A percentile compares a stretch with the other conserved stretches of the same genome.
These are phyloP conservation scores for Malurus splendens DNA, from an alignment of 2,797 vertebrate species.

Conservation along the genomic window DNA sequence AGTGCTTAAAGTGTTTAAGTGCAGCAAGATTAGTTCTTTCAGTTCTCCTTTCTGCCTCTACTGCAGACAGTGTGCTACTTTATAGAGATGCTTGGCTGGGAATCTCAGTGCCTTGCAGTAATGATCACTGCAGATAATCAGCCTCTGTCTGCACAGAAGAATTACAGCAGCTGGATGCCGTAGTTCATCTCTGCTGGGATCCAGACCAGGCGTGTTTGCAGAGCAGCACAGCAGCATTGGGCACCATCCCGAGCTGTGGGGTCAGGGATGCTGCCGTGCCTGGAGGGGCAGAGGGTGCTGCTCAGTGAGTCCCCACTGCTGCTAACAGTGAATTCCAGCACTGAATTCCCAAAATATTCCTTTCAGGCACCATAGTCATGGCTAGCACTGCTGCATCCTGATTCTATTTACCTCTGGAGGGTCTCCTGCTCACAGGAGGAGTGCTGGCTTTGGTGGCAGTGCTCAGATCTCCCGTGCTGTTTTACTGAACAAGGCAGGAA, in stretches of 20 bases:
- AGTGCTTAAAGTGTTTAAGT: neutral
- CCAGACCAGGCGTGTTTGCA: neutral
- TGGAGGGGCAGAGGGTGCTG: neutral
- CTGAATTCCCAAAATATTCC: neutral
- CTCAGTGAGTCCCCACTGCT: neutral
- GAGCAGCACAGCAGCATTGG: neutral
- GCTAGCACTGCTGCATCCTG: neutral
- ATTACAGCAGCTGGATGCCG: neutral
- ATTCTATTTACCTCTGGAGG: neutral
- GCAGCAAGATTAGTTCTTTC: neutral
- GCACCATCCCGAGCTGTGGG: neutral
- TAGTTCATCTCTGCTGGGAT: neutral
- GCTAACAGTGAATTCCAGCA: fast-evolving
- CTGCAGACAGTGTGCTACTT: neutral
- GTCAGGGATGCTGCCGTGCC: neutral
- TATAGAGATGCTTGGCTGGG: neutral
- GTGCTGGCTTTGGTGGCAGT: neutral
- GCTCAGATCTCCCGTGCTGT: neutral
- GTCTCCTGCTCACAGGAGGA: neutral
- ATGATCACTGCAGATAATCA: constrained; percentile 30
- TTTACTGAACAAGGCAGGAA: neutral
- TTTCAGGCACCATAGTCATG: neutral
- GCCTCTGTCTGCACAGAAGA: constrained; percentile 3
- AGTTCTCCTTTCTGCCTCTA: neutral
- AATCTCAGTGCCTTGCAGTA: neutral